Evolutionary conservation across 2,113 vertebrate genomes (phyloP).

Genomic region (Onychostruthus taczanowskii): DNA sequence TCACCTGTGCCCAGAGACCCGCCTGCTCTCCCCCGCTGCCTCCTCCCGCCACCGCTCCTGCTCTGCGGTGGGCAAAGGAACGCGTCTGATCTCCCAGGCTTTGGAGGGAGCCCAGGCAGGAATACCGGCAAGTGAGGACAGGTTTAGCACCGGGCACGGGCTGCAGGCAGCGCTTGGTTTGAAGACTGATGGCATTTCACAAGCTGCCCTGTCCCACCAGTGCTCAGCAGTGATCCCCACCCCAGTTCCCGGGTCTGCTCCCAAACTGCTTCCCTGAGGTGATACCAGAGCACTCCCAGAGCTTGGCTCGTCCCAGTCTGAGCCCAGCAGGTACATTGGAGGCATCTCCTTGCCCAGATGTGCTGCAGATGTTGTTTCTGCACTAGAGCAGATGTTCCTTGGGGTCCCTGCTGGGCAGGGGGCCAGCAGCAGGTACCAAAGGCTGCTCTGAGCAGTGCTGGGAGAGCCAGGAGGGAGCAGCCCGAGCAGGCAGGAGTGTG

Average conservation of each 20-base stretch:
- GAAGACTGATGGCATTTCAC: neutral
- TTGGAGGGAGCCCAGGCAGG: neutral
- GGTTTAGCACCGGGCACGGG: neutral
- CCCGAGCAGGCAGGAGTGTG: neutral
- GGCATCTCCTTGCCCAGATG: rapidly evolving
- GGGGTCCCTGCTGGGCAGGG: neutral
- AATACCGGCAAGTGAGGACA: neutral
- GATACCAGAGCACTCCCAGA: neutral
- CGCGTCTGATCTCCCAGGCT: neutral
- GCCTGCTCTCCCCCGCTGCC: neutral
- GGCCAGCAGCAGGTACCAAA: neutral
- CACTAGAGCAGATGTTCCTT: neutral
- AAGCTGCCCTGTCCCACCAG: neutral
- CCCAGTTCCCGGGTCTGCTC: neutral
- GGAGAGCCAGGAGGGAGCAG: neutral
- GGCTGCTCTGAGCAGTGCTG: rapidly evolving
- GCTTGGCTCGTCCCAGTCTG: neutral
- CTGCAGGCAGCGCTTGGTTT: neutral
- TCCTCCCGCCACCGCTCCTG: neutral
- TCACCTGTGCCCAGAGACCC: neutral
- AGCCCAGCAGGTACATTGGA: rapidly evolving
- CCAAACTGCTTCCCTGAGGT: neutral
- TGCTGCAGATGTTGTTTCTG: rapidly evolving
- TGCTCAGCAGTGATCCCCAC: neutral
- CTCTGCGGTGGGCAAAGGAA: neutral